These are phyloP conservation scores for Drymonia ruficornis DNA, from an alignment of 2,888 invertebrate species.

Conservation along the genomic window DNA sequence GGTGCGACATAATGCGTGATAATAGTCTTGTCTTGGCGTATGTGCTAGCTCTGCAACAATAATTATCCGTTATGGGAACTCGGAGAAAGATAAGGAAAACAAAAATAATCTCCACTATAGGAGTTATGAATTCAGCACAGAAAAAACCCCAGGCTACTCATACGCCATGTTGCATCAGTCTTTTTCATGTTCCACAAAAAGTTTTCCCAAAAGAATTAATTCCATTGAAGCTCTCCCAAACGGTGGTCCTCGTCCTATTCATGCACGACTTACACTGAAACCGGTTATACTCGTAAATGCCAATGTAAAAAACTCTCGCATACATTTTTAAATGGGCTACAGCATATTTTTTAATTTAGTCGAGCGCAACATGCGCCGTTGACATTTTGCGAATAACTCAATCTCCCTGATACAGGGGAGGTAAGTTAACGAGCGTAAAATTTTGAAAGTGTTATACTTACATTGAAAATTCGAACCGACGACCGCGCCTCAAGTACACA, in stretches of 20 bases:
- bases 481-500: slow-evolving; percentile 38
- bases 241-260: slow-evolving; percentile 42
- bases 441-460: slow-evolving; percentile 29
- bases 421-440: slow-evolving; percentile 30
- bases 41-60: slow-evolving; percentile 53
- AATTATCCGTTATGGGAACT: slow-evolving; percentile 51
- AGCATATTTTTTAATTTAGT: slow-evolving; percentile 23
- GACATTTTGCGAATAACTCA: slow-evolving; percentile 25
- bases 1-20: too few relatives aligned
- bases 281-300: slow-evolving; percentile 42
- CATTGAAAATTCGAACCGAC: slow-evolving; percentile 24
- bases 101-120: slow-evolving; percentile 35
- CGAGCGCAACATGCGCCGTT: slow-evolving; percentile 19
- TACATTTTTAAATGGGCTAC: slow-evolving; percentile 21
- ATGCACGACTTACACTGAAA: slow-evolving; percentile 49
- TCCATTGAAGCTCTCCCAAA: slow-evolving; percentile 35
- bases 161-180: too few relatives aligned
- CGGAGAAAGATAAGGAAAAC: slow-evolving; percentile 35
- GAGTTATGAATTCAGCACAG: slow-evolving; percentile 9
- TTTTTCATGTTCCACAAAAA: slow-evolving; percentile 14
- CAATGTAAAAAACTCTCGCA: slow-evolving; percentile 32
- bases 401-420: slow-evolving; percentile 21
- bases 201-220: slow-evolving; percentile 38
- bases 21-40: too few relatives aligned
- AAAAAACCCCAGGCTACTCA: too few relatives aligned